These are phyloP conservation scores for Montipora capricornis DNA, from an alignment of 64 coral and sea anemone genomes.

Conservation along the genomic window DNA sequence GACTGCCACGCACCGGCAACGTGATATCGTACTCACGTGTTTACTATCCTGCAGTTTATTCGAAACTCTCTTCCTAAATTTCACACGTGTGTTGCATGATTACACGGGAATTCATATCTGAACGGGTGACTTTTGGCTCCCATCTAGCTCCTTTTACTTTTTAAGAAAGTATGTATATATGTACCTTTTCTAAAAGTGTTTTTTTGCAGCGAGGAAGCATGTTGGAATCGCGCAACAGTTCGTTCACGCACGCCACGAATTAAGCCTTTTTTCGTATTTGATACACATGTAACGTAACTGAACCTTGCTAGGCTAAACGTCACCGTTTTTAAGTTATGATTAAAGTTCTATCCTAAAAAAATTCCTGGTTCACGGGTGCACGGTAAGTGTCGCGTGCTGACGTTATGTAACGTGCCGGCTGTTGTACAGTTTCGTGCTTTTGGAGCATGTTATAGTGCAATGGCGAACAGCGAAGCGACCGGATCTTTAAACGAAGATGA, in stretches of 20 bases:
- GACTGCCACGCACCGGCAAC: background rate
- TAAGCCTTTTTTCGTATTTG: background rate
- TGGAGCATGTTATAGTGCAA: background rate
- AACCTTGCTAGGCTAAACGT: background rate
- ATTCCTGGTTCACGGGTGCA: background rate
- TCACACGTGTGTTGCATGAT: background rate
- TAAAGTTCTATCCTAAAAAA: background rate
- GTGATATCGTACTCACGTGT: background rate
- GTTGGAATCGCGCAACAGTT: background rate
- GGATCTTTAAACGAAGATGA: background rate
- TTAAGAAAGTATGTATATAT: no score
- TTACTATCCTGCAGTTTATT: background rate
- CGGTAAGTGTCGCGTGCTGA: background rate
- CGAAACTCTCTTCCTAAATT: background rate
- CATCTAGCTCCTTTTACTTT: no score
- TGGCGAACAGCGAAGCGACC: background rate
- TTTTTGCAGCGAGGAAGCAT: background rate
- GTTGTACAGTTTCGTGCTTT: background rate
- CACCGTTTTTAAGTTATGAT: background rate
- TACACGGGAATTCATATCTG: background rate
- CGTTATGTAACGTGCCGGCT: conserved; percentile 11
- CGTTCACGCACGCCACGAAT: background rate
- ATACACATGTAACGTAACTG: background rate
- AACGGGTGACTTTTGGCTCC: background rate
- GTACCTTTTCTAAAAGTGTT: background rate